Evolutionary conservation across 2,888 invertebrate genomes (phyloP), one percentile per base, ranked within the genome.

Genomic region (Melipona beecheii): DNA sequence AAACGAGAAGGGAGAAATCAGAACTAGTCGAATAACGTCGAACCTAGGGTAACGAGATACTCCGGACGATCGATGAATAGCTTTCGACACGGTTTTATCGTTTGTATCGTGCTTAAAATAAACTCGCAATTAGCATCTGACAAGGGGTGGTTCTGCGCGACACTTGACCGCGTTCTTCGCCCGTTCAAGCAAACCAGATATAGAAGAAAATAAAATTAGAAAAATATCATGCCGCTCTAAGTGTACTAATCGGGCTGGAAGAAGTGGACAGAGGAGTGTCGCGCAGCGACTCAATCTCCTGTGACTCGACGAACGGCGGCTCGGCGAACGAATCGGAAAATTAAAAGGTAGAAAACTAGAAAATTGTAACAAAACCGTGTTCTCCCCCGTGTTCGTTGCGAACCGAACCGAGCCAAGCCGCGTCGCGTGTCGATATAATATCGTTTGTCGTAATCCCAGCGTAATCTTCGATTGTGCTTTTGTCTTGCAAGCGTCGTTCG

Each of bases 381-480:
- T 49, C 21, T 5, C 56, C 15, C 4, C 56, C 75, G 75, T 58
- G 66, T 66, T 43, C 27, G 75, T 21, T 60, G 69, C n/a, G 43
- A 43, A 43, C 9, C 43, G 36, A n/a, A 43, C 15, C 49, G 50
- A 27, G 36, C 15, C 49, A 31, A 27, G 36, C 66, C 72, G 54
- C 65, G 73, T 27, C 49, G 69, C 56, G 75, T 31, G 24, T 54
- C 72, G 78, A 43, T 70, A 52, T n/a, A 31, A 68, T 79, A 43
- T 43, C 9, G 43, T 43, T 43, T 27, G 65, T 4, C 43, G 65
- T 43, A 24, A 75, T 73, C 62, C 75, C 79, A 49, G 62, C 21
- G 54, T 62, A 68, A 56, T 50, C 62, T 87, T 85, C 73, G 76
- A 74, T 78, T 70, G 76, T 80, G 75, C 71, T 70, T 83, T 49